Evolutionary conservation across 2,888 invertebrate species (phyloP), one percentile per base, ranked within the genome.

Genomic region (Drosophila acutilabella): DNA sequence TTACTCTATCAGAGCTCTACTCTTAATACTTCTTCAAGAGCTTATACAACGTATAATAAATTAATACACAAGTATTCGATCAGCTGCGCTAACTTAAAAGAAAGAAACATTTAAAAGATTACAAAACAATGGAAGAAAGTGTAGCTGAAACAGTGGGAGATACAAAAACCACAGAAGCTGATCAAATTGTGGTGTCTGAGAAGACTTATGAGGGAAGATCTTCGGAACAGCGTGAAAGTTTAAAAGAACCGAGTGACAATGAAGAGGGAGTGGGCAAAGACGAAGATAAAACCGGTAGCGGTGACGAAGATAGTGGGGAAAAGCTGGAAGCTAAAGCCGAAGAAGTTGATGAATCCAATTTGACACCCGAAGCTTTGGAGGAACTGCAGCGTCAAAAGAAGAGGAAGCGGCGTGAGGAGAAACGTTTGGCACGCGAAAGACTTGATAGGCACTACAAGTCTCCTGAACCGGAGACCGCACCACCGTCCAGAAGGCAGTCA

Each of bases 351-450:
- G 41, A 36, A 6, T 16, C 2, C 2, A 47, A 41, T 2, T 8
- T 44, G 2, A 23, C 40, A 1, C 14, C 33, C 7, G 48, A 53
- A 20, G 47, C 30, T n/a, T 2, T 45, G 0, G 45, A 61, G 10
- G 16, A 16, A 2, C 8, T 16, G 3, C 44, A 52, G 10, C 48
- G n/a, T 0, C 44, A 42, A 4, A 67, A 44, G 13, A 61, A 36
- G 36, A 41, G 13, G 13, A n/a, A 44, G 26, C 53, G n/a, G 2
- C 76, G 72, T 5, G 72, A 75, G 20, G 5, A 38, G 10, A 68
- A 52, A 18, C 60, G 57, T 8, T 6, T 2, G 11, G 59, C 59
- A 11, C 45, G 71, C 18, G 56, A 40, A 1, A 48, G 7, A n/a
- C 2, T 71, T 4, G 52, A 44, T 8, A 41, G 11, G 10, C 20